Conservation (phyloP, 2,113 vertebrate genomes). For the Cebidichthys violaceus region DNA sequence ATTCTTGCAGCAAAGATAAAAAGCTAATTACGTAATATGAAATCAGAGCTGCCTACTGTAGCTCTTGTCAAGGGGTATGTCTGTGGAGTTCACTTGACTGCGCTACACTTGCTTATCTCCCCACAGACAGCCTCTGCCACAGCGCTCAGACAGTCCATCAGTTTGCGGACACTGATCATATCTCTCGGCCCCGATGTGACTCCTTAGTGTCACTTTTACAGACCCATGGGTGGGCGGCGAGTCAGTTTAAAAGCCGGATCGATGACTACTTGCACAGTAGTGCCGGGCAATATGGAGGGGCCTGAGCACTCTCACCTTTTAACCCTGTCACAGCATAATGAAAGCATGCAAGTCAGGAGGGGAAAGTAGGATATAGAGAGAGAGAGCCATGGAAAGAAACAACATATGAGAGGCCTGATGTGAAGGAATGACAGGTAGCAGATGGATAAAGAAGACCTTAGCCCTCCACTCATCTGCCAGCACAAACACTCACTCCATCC, state of each 20-base stretch:
- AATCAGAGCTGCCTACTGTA: background rate
- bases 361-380: background rate
- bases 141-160: constrained; percentile 59
- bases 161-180: constrained; percentile 43
- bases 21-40: background rate
- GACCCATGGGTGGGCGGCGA: constrained; percentile 26
- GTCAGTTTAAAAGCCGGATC: constrained; percentile 44
- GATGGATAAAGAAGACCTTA: constrained; percentile 68
- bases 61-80: constrained; percentile 11
- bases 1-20: background rate
- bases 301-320: constrained; percentile 50
- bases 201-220: constrained; percentile 44
- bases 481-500: constrained; percentile 57
- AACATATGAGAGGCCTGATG: constrained; percentile 45
- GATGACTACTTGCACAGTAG: constrained; percentile 30
- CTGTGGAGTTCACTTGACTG: background rate
- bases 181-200: constrained; percentile 42
- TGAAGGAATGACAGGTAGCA: constrained; percentile 68
- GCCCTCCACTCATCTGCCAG: constrained; percentile 58
- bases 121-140: constrained; percentile 20
- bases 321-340: constrained; percentile 47
- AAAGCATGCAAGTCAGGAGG: constrained; percentile 32
- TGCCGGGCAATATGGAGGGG: background rate
- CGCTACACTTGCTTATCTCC: constrained; percentile 19
- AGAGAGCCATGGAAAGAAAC: constrained; percentile 13